Conservation (phyloP, 2,113 vertebrate genomes). For the Himantopus leucocephalus region DNA sequence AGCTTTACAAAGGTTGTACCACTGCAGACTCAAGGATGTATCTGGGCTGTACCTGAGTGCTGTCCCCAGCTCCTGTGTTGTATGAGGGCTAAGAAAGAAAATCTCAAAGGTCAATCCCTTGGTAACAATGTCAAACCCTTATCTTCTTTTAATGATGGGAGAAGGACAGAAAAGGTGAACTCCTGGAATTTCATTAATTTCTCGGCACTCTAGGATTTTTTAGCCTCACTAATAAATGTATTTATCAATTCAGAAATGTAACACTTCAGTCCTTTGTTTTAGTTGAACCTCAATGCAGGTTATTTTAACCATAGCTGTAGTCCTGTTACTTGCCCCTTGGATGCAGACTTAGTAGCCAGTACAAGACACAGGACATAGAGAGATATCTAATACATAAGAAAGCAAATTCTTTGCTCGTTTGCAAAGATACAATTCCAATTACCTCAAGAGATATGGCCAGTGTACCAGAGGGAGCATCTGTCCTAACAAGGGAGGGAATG, state of each 20-base stretch:
- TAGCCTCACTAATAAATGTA: neutral
- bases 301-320: neutral
- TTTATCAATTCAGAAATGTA: neutral
- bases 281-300: neutral
- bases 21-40: neutral
- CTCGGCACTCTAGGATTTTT: neutral
- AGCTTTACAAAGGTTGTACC: neutral
- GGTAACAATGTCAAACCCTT: neutral
- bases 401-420: neutral
- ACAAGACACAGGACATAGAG: neutral
- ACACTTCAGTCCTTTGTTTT: neutral
- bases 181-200: neutral
- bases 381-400: neutral
- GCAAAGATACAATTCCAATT: neutral
- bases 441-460: neutral
- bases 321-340: neutral
- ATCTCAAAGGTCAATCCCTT: neutral
- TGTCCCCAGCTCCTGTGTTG: neutral
- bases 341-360: neutral
- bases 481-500: neutral
- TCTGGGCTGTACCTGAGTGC: neutral
- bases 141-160: neutral
- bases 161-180: neutral
- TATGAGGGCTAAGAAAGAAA: neutral
- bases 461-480: neutral